phyloP scores from a whole-genome alignment of 2,888 invertebrate species.

The Ceriagrion tenellum region DNA sequence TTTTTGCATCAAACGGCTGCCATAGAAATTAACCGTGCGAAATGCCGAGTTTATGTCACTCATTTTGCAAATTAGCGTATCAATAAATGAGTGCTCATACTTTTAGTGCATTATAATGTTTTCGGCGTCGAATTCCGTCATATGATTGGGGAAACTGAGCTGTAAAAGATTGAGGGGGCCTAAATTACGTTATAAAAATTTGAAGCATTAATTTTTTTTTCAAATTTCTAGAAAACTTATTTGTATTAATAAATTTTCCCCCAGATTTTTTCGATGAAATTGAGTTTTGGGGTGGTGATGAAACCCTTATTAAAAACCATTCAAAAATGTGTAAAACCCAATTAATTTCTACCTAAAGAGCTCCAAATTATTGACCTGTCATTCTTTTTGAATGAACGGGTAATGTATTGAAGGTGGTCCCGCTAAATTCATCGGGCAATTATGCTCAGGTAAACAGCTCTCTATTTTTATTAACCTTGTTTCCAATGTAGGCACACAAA shows the following conservation, averaged over 20 bases:
- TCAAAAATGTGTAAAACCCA: neutral
- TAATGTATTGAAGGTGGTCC: neutral
- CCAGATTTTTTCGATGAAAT: neutral
- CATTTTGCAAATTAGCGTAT: neutral
- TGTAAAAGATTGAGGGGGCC: neutral
- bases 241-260: neutral
- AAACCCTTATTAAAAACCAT: neutral
- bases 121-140: neutral
- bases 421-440: neutral
- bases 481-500: neutral
- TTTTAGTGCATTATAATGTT: constrained; percentile 10
- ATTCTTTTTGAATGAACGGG: neutral
- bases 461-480: neutral
- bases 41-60: neutral
- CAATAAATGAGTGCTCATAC: neutral
- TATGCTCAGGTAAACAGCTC: neutral
- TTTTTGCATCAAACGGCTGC: neutral
- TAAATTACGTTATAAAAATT: neutral
- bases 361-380: neutral
- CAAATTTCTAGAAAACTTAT: neutral
- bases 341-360: neutral
- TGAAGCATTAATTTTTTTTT: neutral
- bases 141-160: neutral
- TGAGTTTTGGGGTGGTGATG: neutral
- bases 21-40: neutral